These are phyloP conservation scores for Hemibagrus wyckioides DNA, from an alignment of 2,113 vertebrate species.

Conservation along the genomic window DNA sequence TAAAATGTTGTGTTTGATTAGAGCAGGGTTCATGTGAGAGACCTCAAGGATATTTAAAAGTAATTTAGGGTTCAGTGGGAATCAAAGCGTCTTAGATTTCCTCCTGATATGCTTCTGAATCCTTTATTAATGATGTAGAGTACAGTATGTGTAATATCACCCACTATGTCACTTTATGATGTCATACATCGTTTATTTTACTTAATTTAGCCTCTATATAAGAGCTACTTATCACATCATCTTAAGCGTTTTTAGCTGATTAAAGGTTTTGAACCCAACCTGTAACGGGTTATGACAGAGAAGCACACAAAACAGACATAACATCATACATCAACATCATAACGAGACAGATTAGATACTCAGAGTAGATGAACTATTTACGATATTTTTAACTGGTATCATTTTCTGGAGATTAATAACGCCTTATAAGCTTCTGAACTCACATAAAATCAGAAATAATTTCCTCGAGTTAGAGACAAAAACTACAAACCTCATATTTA, in stretches of 20 bases:
- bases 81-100: not conserved
- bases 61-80: not conserved
- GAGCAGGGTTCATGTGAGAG: not conserved
- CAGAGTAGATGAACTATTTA: no score
- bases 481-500: not conserved
- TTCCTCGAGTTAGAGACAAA: not conserved
- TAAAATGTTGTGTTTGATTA: not conserved
- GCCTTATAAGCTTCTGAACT: no score
- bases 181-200: no score
- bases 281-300: not conserved
- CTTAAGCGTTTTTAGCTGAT: not conserved
- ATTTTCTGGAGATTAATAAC: no score
- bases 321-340: not conserved
- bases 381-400: no score
- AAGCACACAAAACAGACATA: not conserved
- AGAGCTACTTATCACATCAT: not conserved
- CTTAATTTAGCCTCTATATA: no score
- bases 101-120: no score
- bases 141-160: no score
- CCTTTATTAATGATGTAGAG: not conserved
- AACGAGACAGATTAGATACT: not conserved
- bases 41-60: not conserved
- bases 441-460: not conserved
- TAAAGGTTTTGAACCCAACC: not conserved
- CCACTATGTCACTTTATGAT: no score